Percentiles rank a stretch among this genome's conserved stretches.
Conservation (phyloP, 2,888 invertebrate genomes). For the Ryuthela nishihirai region DNA sequence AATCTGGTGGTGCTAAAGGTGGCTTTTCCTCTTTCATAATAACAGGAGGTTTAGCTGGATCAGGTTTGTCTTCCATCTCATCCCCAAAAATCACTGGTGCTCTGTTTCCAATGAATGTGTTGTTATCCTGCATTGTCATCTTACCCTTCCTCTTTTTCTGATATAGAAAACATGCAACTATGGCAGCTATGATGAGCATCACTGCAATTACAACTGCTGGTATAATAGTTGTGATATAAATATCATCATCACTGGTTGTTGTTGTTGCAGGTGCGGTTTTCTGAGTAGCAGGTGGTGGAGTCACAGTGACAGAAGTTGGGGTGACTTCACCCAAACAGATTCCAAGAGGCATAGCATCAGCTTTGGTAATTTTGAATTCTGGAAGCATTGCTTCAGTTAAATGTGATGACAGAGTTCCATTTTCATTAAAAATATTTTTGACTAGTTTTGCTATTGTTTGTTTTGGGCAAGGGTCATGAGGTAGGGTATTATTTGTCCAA, state of each 20-base stretch:
- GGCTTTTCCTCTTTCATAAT: slow-evolving; percentile 94
- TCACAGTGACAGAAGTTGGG: slow-evolving; percentile 54
- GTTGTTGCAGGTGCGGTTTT: slow-evolving; percentile 18
- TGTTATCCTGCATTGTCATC: slow-evolving; percentile 72
- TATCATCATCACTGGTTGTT: slow-evolving; percentile 48
- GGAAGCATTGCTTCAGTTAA: slow-evolving; percentile 59
- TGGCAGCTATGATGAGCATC: slow-evolving; percentile 79
- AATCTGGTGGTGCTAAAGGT: slow-evolving; percentile 82
- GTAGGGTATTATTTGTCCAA: slow-evolving; percentile 40
- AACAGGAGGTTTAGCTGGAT: slow-evolving; percentile 75
- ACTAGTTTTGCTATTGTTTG: slow-evolving; percentile 50
- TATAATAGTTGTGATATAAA: slow-evolving; percentile 71
- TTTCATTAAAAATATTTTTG: slow-evolving; percentile 63
- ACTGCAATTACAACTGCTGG: slow-evolving; percentile 79
- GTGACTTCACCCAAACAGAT: slow-evolving; percentile 55
- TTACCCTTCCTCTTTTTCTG: slow-evolving; percentile 72
- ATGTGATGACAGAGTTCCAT: slow-evolving; percentile 52
- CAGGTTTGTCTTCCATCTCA: slow-evolving; percentile 89
- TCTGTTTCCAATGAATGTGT: slow-evolving; percentile 54
- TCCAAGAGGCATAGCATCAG: slow-evolving; percentile 61
- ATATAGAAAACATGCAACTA: slow-evolving; percentile 84
- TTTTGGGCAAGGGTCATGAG: slow-evolving; percentile 37
- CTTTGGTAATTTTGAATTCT: slow-evolving; percentile 66
- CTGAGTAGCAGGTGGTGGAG: slow-evolving; percentile 24
- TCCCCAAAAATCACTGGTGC: slow-evolving; percentile 93